A percentile compares a stretch with the other conserved stretches of the same genome.
Evolutionary conservation across 2,113 vertebrate genomes (phyloP).

Genomic region (Malurus cyaneus): DNA sequence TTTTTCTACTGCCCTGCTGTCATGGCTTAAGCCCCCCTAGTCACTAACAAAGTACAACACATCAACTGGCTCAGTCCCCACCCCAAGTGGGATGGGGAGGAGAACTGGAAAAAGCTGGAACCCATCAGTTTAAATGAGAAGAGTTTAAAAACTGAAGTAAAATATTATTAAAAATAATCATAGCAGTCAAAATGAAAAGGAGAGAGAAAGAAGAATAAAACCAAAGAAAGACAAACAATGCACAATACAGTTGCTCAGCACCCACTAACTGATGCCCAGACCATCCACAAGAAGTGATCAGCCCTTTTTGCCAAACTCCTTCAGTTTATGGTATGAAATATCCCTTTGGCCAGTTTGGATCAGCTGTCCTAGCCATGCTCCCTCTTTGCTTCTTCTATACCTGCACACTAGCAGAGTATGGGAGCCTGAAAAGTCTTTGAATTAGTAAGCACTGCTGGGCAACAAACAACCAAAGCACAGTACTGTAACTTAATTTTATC

Average conservation of each 20-base stretch:
- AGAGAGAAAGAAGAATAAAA: not conserved
- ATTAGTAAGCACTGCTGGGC: not conserved
- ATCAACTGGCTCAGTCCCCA: not conserved
- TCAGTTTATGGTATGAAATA: not conserved
- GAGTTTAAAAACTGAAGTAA: not conserved
- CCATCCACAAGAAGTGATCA: not conserved
- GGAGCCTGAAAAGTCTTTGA: not conserved
- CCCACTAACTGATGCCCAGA: accelerated
- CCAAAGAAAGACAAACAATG: not conserved
- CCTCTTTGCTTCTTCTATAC: not conserved
- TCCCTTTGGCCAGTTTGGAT: not conserved
- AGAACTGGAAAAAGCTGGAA: accelerated
- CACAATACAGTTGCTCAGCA: not conserved
- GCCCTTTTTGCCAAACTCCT: not conserved
- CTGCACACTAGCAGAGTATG: not conserved
- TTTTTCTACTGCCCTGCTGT: not conserved
- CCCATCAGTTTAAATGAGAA: not conserved
- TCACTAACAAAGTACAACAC: not conserved
- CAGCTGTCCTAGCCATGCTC: not conserved
- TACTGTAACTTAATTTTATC: not conserved
- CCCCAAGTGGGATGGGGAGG: not conserved
- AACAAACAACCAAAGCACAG: not conserved
- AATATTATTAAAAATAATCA: not conserved
- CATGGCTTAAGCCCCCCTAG: not conserved
- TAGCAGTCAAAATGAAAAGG: not conserved